Conservation (phyloP, 2,888 invertebrate genomes). For the Epinotia demarniana region DNA sequence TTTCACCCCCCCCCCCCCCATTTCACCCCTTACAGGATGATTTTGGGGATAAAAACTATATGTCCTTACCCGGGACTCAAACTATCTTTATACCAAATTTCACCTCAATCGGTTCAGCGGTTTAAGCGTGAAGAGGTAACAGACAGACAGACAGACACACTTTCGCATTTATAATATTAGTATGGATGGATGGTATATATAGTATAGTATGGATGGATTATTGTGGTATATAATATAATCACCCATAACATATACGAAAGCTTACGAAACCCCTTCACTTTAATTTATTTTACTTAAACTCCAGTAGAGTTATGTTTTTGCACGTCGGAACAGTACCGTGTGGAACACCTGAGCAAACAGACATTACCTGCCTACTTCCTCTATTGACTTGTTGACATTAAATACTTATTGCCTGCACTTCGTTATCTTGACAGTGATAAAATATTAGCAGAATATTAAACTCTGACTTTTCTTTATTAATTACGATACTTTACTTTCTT, state of each 20-base stretch:
- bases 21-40: too few species aligned
- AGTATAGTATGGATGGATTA: too few species aligned
- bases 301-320: slow-evolving; percentile 31
- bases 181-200: too few species aligned
- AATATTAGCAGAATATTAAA: not conserved
- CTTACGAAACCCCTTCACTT: not conserved
- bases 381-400: slow-evolving; percentile 25
- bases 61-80: too few species aligned
- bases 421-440: slow-evolving; percentile 14
- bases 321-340: slow-evolving; percentile 17
- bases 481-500: slow-evolving; percentile 13
- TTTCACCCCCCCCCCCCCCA: too few species aligned
- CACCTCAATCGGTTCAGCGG: too few species aligned
- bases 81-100: too few species aligned
- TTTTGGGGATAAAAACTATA: too few species aligned
- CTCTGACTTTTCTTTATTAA: slow-evolving; percentile 19
- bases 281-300: slow-evolving; percentile 10
- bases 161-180: too few species aligned
- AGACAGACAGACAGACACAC: too few species aligned
- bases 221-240: not conserved
- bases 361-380: slow-evolving; percentile 28
- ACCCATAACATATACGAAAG: not conserved
- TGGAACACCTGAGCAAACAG: slow-evolving; percentile 42
- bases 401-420: slow-evolving; percentile 18
- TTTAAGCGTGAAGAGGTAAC: too few species aligned